Percentiles rank a stretch among this genome's conserved stretches.
Conservation (phyloP, 2,113 vertebrate species). For the Okapia johnstoni region DNA sequence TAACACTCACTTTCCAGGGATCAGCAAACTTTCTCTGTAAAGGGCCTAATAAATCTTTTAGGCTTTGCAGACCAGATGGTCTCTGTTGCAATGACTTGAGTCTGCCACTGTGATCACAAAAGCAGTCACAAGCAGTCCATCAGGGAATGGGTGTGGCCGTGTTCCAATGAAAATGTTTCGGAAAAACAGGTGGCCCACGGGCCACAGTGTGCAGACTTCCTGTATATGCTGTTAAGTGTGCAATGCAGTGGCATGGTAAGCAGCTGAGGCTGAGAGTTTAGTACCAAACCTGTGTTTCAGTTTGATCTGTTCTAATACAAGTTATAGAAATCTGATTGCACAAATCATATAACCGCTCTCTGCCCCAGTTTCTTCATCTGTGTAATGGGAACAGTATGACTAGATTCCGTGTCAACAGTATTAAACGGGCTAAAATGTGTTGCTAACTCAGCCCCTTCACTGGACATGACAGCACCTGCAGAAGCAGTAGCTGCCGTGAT, state of each 20-base stretch:
- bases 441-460: fast-evolving
- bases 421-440: background rate
- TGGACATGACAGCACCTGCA: fast-evolving
- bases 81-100: background rate
- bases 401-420: fast-evolving
- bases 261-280: background rate
- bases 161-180: background rate
- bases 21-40: background rate
- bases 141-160: background rate
- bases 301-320: background rate
- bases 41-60: background rate
- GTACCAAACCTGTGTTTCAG: background rate
- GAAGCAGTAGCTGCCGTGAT: fast-evolving
- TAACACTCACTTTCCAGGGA: background rate
- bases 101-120: background rate
- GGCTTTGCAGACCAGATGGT: background rate
- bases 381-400: background rate
- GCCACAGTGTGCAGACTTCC: background rate
- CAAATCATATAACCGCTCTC: background rate
- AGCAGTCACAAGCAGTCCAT: background rate
- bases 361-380: background rate
- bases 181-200: fast-evolving
- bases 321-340: background rate
- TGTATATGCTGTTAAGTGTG: no score
- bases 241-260: background rate